Evolutionary conservation across 2,888 invertebrate species (phyloP).

Genomic region (Morinoia aosen): DNA sequence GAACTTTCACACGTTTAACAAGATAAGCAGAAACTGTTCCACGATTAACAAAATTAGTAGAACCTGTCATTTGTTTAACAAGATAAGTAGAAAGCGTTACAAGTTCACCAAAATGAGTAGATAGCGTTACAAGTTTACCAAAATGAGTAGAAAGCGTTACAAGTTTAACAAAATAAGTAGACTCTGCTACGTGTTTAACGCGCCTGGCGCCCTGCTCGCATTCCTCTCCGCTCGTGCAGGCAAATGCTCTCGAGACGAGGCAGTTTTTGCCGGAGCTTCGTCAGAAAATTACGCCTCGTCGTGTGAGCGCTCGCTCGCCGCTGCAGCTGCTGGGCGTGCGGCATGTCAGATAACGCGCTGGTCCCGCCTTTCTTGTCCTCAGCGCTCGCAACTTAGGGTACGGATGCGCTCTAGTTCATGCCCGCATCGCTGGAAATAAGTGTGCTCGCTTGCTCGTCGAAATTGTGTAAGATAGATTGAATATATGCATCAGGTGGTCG

Average conservation of each 20-base stretch:
- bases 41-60: too few species aligned
- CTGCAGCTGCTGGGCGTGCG: not conserved
- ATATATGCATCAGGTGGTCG: too few species aligned
- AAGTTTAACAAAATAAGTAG: not conserved
- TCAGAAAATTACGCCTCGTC: not conserved
- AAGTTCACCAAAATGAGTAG: not conserved
- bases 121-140: too few species aligned
- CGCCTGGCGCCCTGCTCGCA: not conserved
- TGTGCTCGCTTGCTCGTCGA: too few species aligned
- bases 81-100: not conserved
- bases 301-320: not conserved
- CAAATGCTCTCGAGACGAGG: not conserved
- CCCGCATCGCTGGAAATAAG: too few species aligned
- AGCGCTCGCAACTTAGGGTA: not conserved
- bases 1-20: too few species aligned
- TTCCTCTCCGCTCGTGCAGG: slow-evolving; percentile 10
- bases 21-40: too few species aligned
- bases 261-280: slow-evolving; percentile 20
- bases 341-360: not conserved
- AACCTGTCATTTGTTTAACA: too few species aligned
- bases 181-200: not conserved
- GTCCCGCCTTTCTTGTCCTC: not conserved
- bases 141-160: not conserved
- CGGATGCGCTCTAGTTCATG: not conserved
- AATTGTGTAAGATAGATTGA: too few species aligned